Evolutionary conservation across 1,140 invertebrate genomes (phyloP).

Genomic region (Luehdorfia chinensis): DNA sequence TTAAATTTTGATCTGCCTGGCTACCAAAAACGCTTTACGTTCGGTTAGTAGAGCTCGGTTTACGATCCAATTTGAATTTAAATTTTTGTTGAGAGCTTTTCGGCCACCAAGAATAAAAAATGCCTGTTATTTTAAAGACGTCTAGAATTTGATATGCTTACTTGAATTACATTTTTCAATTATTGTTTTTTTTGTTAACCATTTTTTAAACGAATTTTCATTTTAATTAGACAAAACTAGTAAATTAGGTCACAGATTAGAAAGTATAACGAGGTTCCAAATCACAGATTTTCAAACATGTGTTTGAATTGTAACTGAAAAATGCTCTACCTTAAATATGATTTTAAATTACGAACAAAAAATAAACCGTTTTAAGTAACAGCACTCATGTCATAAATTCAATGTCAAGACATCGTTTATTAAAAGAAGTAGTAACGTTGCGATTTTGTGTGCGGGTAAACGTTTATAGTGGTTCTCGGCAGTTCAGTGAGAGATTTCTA

Average conservation of each 20-base stretch:
- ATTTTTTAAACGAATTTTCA: too few relatives aligned
- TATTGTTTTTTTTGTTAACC: too few relatives aligned
- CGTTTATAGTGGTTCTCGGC: not conserved
- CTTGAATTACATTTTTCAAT: too few relatives aligned
- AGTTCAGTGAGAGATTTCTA: constrained; percentile 10
- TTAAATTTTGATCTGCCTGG: constrained; percentile 12
- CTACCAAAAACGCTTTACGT: constrained; percentile 2
- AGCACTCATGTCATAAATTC: constrained; percentile 9
- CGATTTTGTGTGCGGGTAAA: not conserved
- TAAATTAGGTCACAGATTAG: too few relatives aligned
- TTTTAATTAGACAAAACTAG: too few relatives aligned
- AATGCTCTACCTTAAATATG: too few relatives aligned
- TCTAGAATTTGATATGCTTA: too few relatives aligned
- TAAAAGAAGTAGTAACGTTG: not conserved
- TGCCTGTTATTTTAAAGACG: constrained; percentile 1
- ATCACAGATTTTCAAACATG: too few relatives aligned
- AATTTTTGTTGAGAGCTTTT: constrained; percentile 18
- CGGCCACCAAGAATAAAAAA: constrained; percentile 15
- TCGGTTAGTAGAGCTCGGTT: constrained; percentile 22
- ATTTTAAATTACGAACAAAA: too few relatives aligned
- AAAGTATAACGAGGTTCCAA: too few relatives aligned
- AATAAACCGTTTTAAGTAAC: too few relatives aligned
- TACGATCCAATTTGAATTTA: constrained; percentile 30
- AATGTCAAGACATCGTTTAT: not conserved
- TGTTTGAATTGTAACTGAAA: too few relatives aligned